These are phyloP conservation scores for Drepana falcataria DNA, from an alignment of 2,888 invertebrate genomes.

Conservation along the genomic window DNA sequence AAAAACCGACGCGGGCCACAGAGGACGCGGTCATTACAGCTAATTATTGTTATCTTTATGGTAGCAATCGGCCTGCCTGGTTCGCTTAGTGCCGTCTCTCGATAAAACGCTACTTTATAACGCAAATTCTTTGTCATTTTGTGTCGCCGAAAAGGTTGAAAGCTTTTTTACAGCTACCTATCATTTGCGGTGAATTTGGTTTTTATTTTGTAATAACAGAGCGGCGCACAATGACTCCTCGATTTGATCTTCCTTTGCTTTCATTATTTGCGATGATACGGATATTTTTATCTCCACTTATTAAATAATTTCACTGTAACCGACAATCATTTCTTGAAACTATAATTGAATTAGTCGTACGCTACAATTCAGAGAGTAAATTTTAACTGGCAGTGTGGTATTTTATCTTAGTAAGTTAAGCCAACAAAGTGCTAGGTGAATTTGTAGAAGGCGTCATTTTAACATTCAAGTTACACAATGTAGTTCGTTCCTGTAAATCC, in stretches of 20 bases:
- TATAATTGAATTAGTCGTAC: slow-evolving; percentile 42
- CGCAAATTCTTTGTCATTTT: slow-evolving; percentile 62
- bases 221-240: slow-evolving; percentile 43
- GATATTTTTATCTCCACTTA: slow-evolving; percentile 53
- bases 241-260: slow-evolving; percentile 43
- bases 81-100: slow-evolving; percentile 50
- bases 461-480: slow-evolving; percentile 34
- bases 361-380: slow-evolving; percentile 26
- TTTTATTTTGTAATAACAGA: slow-evolving; percentile 61
- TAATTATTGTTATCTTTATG: slow-evolving; percentile 77
- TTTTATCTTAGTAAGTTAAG: slow-evolving; percentile 28
- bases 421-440: slow-evolving; percentile 29
- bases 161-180: slow-evolving; percentile 33
- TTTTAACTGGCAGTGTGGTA: slow-evolving; percentile 31
- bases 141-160: slow-evolving; percentile 40
- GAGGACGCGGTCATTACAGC: slow-evolving; percentile 68
- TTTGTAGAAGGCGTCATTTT: slow-evolving; percentile 24
- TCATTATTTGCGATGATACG: slow-evolving; percentile 75
- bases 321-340: slow-evolving; percentile 34
- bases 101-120: slow-evolving; percentile 59
- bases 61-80: slow-evolving; percentile 68
- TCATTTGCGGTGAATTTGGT: slow-evolving; percentile 36
- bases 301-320: slow-evolving; percentile 28
- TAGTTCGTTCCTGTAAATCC: slow-evolving; percentile 44
- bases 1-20: slow-evolving; percentile 46